phyloP scores from a whole-genome alignment of 2,113 vertebrate genomes.

The Rafetus swinhoei region DNA sequence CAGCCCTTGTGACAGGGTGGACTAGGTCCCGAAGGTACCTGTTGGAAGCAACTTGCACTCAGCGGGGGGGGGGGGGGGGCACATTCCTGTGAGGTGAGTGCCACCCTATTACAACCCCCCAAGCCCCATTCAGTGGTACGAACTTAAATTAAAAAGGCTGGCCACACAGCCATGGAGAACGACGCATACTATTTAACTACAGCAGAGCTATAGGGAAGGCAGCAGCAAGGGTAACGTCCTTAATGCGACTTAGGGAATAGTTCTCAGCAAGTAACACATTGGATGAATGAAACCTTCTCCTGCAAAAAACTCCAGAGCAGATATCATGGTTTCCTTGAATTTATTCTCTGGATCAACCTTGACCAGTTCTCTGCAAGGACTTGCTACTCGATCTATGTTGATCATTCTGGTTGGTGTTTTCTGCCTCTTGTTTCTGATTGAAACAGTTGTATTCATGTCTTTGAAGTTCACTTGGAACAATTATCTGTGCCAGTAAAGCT shows the following conservation, averaged over 20 bases:
- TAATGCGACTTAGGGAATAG: neutral
- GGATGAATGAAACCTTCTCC: neutral
- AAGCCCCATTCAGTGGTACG: neutral
- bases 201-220: neutral
- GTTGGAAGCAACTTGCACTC: too few species aligned
- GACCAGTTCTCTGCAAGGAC: neutral
- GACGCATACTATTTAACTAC: neutral
- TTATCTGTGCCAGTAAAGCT: neutral
- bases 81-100: too few species aligned
- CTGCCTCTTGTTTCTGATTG: neutral
- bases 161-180: neutral
- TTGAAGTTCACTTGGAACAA: fast-evolving
- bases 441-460: neutral
- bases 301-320: fast-evolving
- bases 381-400: neutral
- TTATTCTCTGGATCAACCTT: neutral
- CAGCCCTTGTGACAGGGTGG: too few species aligned
- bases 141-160: neutral
- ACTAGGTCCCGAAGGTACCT: too few species aligned
- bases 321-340: neutral
- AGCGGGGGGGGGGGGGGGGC: too few species aligned
- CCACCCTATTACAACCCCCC: neutral
- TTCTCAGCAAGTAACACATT: neutral
- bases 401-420: neutral
- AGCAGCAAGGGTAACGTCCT: neutral